phyloP scores from a whole-genome alignment of 2,797 vertebrate species.

The Phrynocephalus forsythii region DNA sequence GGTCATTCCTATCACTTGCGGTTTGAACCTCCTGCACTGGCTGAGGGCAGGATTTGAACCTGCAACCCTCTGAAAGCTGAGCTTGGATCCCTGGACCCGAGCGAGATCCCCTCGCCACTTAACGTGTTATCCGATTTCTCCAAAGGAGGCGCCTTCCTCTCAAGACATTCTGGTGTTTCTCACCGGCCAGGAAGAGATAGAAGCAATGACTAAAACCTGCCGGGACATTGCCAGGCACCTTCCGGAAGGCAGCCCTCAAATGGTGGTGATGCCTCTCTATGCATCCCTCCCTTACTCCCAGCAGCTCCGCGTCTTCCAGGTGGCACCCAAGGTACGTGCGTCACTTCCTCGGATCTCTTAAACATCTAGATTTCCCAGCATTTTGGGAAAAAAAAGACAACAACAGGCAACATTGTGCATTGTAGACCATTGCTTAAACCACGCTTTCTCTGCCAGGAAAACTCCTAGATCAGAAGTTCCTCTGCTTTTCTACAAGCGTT shows the following conservation, averaged over 20 bases:
- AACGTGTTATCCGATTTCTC: not conserved
- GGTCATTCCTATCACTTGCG: not conserved
- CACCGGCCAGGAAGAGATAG: constrained; percentile 98
- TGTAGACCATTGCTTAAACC: no score
- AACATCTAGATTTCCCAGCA: no score
- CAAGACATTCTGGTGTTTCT: constrained; percentile 96
- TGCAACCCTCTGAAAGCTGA: not conserved
- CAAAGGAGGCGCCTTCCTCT: constrained; percentile 88
- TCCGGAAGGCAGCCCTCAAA: constrained; percentile 84
- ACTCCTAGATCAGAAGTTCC: no score
- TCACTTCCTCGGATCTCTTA: no score
- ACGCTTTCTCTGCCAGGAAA: no score
- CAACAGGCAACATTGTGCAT: no score
- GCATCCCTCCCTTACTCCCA: constrained; percentile 92
- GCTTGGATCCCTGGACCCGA: no score
- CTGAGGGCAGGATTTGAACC: not conserved
- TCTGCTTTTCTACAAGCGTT: no score
- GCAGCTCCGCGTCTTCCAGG: constrained; percentile 93
- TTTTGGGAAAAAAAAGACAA: no score
- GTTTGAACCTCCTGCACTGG: not conserved
- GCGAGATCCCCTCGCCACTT: not conserved
- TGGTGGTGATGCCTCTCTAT: constrained; percentile 91
- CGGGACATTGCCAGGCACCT: constrained; percentile 92
- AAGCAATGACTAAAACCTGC: constrained; percentile 94
- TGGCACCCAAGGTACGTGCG: constrained; percentile 86